Conservation (phyloP, 2,888 invertebrate genomes). For the Laspeyria flexula region DNA sequence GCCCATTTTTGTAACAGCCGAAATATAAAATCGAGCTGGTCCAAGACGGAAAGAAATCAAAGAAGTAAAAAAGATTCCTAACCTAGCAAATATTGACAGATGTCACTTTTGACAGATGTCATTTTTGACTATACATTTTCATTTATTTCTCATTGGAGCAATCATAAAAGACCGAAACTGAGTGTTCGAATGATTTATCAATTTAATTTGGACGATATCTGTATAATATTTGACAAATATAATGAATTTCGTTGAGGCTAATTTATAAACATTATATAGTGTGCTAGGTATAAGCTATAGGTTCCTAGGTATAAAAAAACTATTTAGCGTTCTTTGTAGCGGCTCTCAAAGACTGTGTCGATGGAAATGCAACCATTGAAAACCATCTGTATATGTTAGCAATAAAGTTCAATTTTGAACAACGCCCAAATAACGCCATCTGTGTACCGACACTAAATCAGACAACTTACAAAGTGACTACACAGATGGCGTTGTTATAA, state of each 20-base stretch:
- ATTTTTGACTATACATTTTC: too few species aligned
- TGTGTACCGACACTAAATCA: neutral
- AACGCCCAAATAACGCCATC: neutral
- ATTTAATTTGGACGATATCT: too few species aligned
- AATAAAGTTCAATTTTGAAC: too few species aligned
- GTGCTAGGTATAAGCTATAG: conserved; percentile 35
- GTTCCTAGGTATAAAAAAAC: conserved; percentile 24
- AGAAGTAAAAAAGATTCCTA: too few species aligned
- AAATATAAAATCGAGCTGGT: too few species aligned
- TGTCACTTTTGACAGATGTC: neutral
- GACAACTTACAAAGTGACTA: neutral
- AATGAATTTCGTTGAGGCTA: conserved; percentile 25
- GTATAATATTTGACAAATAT: too few species aligned
- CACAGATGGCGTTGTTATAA: conserved; percentile 14
- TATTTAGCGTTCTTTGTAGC: conserved; percentile 17
- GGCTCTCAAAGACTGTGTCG: conserved; percentile 19
- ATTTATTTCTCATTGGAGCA: too few species aligned
- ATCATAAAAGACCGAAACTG: too few species aligned
- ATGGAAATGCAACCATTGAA: neutral
- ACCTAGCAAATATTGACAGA: neutral
- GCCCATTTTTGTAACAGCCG: too few species aligned
- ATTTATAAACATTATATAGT: conserved; percentile 31
- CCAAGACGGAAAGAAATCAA: too few species aligned
- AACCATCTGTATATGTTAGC: too few species aligned
- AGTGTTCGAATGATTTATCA: too few species aligned